Conservation (phyloP, 2,113 vertebrate species). For the Dryoscopus gambensis region DNA sequence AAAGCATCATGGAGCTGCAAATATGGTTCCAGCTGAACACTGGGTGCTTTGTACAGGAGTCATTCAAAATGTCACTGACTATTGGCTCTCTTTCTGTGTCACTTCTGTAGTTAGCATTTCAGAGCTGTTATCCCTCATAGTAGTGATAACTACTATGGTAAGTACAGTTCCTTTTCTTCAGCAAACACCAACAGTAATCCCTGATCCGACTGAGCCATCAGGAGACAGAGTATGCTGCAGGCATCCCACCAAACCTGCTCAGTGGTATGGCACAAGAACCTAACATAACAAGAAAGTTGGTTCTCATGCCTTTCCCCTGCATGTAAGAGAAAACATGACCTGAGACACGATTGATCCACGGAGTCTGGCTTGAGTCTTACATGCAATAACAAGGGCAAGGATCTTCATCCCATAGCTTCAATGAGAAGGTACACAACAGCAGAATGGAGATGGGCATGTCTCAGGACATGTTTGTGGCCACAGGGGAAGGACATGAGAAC, state of each 20-base stretch:
- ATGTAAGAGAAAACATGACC: neutral
- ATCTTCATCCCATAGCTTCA: neutral
- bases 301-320: neutral
- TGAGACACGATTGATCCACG: neutral
- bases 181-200: neutral
- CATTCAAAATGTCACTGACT: neutral
- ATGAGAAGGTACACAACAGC: neutral
- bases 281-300: neutral
- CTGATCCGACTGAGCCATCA: neutral
- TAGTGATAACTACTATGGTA: neutral
- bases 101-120: neutral
- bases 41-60: neutral
- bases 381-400: neutral
- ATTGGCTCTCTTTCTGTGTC: neutral
- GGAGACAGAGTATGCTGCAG: neutral
- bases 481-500: neutral
- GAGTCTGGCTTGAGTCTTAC: neutral
- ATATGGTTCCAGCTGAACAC: neutral
- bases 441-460: neutral
- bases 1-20: neutral
- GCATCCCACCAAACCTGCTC: neutral
- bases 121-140: neutral
- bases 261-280: neutral
- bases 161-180: neutral
- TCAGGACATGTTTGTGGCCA: neutral